Evolutionary conservation across 2,113 vertebrate genomes (phyloP).

Genomic region (Fukomys damarensis): DNA sequence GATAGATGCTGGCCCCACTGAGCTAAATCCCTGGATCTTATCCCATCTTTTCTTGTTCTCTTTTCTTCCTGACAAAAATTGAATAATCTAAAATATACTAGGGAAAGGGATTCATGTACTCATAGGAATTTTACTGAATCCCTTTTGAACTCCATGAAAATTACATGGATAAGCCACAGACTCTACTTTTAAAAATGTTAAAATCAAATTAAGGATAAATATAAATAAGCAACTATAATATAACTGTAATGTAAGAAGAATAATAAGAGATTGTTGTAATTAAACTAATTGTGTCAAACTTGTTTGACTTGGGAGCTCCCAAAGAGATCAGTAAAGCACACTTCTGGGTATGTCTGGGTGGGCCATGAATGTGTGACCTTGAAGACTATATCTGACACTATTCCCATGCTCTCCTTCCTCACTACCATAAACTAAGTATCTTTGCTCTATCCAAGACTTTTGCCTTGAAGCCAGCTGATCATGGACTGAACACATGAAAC

Average conservation of each 20-base stretch:
- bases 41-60: neutral
- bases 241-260: constrained; percentile 18
- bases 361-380: neutral
- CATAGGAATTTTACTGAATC: neutral
- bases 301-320: neutral
- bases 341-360: neutral
- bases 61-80: neutral
- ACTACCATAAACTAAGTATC: neutral
- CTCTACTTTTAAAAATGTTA: neutral
- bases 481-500: neutral
- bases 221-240: neutral
- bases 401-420: neutral
- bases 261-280: neutral
- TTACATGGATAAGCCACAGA: neutral
- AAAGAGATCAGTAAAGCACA: neutral
- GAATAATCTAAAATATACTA: neutral
- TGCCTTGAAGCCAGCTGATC: neutral
- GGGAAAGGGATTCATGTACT: neutral
- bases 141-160: neutral
- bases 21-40: too few species aligned
- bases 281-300: neutral
- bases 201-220: neutral
- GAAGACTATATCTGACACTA: neutral
- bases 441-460: neutral
- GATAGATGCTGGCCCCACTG: too few species aligned